Evolutionary conservation across 2,888 invertebrate species (phyloP).

Genomic region (Hofmannophila pseudospretella): DNA sequence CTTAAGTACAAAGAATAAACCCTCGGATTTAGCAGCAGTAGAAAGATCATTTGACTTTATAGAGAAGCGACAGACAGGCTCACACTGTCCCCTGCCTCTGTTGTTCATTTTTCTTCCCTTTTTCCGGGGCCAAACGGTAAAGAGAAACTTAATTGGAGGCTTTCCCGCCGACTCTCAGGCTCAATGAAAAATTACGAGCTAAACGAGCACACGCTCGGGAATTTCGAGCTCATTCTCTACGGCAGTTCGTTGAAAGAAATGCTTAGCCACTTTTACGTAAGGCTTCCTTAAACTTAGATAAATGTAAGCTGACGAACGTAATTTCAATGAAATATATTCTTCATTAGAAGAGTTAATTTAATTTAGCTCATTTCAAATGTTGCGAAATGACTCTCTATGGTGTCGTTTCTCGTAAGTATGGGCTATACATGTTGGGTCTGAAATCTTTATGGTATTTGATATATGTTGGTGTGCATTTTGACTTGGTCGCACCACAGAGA

Average conservation of each 20-base stretch:
- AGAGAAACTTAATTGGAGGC: constrained; percentile 78
- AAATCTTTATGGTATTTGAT: neutral
- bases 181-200: constrained; percentile 78
- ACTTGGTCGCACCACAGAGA: no score
- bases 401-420: no score
- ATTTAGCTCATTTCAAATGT: constrained; percentile 35
- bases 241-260: constrained; percentile 52
- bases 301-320: constrained; percentile 60
- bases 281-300: constrained; percentile 53
- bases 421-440: no score
- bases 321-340: constrained; percentile 55
- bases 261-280: constrained; percentile 47
- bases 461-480: neutral
- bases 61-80: constrained; percentile 33
- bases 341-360: constrained; percentile 50
- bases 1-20: no score
- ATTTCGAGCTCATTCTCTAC: constrained; percentile 61
- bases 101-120: constrained; percentile 72
- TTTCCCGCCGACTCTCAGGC: constrained; percentile 68
- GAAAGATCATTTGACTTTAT: constrained; percentile 49
- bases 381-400: constrained; percentile 2
- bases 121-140: constrained; percentile 64
- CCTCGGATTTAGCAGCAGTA: no score
- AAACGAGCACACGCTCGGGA: constrained; percentile 73
- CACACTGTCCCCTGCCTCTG: constrained; percentile 56